Conservation (phyloP, 2,113 vertebrate genomes). For the Actenoides lindsayi region DNA sequence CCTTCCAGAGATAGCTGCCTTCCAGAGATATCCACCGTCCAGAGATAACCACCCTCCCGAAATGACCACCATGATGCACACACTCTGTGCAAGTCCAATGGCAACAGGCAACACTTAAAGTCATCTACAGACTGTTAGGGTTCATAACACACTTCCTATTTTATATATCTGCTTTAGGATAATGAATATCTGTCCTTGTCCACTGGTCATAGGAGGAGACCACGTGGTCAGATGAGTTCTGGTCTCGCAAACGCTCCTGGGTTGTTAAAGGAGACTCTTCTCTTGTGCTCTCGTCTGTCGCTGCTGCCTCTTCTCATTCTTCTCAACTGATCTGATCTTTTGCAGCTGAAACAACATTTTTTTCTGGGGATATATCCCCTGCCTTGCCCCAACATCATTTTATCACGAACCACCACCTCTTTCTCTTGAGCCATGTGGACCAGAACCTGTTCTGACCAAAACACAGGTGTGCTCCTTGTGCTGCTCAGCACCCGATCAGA, state of each 20-base stretch:
- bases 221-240: accelerated
- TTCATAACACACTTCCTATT: background rate
- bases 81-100: background rate
- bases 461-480: background rate
- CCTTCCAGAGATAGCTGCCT: background rate
- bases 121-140: background rate
- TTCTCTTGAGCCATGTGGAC: background rate
- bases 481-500: background rate
- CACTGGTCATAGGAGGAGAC: accelerated
- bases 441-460: background rate
- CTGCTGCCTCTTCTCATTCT: background rate
- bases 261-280: background rate
- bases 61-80: background rate
- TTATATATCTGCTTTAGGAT: background rate
- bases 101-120: background rate
- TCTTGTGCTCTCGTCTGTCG: background rate
- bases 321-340: background rate
- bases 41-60: background rate
- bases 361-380: background rate
- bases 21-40: no score
- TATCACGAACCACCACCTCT: background rate
- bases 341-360: background rate
- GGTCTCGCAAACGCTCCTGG: background rate
- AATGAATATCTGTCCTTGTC: background rate
- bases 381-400: background rate